Evolutionary conservation across 2,888 invertebrate species (phyloP).

Genomic region (Druceiella hillmani): DNA sequence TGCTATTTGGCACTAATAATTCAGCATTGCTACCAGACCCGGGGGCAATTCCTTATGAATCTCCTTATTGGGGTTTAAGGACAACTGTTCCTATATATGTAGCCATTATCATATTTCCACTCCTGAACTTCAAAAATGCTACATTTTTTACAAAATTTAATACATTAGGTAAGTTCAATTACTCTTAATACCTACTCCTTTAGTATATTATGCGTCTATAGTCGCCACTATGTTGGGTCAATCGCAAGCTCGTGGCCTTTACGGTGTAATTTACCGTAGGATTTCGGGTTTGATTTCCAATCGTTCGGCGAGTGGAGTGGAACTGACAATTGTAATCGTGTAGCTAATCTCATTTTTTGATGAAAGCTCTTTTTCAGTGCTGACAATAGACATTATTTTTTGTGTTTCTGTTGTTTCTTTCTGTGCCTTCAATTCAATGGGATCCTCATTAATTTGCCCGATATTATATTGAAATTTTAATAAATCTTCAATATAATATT

Average conservation of each 20-base stretch:
- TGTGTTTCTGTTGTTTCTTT: too few species aligned
- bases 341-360: too few species aligned
- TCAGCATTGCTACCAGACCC: slow-evolving; percentile 28
- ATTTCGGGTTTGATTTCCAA: neutral
- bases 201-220: slow-evolving; percentile 10
- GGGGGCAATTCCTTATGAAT: slow-evolving; percentile 31
- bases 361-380: too few species aligned
- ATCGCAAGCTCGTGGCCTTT: too few species aligned
- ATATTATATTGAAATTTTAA: too few species aligned
- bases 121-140: slow-evolving; percentile 80
- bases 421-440: too few species aligned
- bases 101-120: slow-evolving; percentile 68
- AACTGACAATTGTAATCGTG: too few species aligned
- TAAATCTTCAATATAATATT: too few species aligned
- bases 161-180: slow-evolving; percentile 64
- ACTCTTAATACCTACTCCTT: slow-evolving; percentile 4
- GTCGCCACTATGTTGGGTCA: neutral
- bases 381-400: too few species aligned
- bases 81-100: slow-evolving; percentile 79
- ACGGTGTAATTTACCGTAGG: too few species aligned
- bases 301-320: neutral
- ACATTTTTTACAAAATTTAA: slow-evolving; percentile 92
- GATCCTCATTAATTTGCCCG: too few species aligned
- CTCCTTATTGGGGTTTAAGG: slow-evolving; percentile 66
- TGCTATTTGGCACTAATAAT: too few species aligned